These are phyloP conservation scores for Sepioteuthis lessoniana DNA, from an alignment of 2,888 invertebrate species.

Conservation along the genomic window DNA sequence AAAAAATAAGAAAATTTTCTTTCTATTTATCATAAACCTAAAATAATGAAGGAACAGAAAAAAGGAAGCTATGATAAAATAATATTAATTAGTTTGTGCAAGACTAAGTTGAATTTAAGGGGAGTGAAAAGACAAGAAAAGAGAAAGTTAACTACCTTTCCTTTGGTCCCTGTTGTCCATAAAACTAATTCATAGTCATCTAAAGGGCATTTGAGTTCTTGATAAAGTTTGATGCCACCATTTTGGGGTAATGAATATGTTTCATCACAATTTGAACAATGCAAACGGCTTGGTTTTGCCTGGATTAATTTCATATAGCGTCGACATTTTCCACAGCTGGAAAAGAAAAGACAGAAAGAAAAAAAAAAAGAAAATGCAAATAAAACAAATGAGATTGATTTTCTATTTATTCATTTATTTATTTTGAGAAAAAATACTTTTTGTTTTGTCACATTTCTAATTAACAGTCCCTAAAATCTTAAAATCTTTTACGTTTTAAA, in stretches of 20 bases:
- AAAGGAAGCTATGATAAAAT: no score
- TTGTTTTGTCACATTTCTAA: no score
- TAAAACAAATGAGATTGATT: no score
- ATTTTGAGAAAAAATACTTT: no score
- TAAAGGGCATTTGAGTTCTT: conserved; percentile 95
- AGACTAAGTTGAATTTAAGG: not conserved
- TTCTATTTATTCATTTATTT: no score
- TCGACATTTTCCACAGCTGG: conserved; percentile 88
- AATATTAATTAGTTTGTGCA: not conserved
- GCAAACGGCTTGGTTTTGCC: conserved; percentile 93
- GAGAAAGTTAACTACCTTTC: conserved; percentile 79
- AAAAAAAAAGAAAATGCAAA: not conserved
- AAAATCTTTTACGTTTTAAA: not conserved
- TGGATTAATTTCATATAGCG: conserved; percentile 97
- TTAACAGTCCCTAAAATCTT: no score
- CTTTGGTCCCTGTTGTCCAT: conserved; percentile 94
- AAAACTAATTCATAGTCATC: conserved; percentile 97
- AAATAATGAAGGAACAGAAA: no score
- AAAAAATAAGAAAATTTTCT: no score
- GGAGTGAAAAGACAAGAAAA: no score
- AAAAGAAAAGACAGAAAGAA: conserved; percentile 49
- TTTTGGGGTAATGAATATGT: conserved; percentile 90
- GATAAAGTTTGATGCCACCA: conserved; percentile 92
- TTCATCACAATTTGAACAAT: conserved; percentile 96
- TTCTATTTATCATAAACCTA: no score